Conservation (phyloP, 2,888 invertebrate species). For the Celastrina argiolus region DNA sequence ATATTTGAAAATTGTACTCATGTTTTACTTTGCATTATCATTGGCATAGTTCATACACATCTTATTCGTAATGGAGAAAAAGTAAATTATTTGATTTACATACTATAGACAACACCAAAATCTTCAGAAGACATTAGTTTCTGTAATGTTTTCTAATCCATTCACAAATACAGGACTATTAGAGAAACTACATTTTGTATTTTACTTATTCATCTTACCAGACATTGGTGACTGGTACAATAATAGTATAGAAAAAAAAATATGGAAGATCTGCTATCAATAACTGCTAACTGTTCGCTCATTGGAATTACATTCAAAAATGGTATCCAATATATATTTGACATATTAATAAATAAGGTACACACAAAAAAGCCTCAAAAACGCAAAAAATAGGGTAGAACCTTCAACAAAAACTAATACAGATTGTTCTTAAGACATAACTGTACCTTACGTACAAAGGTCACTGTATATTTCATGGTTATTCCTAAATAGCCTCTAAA, state of each 20-base stretch:
- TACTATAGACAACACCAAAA: background rate
- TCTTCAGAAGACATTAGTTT: background rate
- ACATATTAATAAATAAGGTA: background rate
- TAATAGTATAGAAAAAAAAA: background rate
- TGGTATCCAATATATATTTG: background rate
- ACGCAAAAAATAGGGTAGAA: background rate
- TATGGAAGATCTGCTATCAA: background rate
- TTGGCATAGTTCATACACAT: conserved; percentile 16
- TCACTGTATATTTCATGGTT: background rate
- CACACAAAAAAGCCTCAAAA: background rate
- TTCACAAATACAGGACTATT: background rate
- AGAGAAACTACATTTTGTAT: background rate
- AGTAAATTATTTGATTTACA: background rate
- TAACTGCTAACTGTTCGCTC: too few relatives aligned
- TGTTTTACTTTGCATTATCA: conserved; percentile 24
- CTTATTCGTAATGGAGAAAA: background rate
- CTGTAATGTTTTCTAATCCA: background rate
- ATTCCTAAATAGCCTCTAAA: background rate
- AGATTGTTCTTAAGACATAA: background rate
- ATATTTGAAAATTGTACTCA: conserved; percentile 22
- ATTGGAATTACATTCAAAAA: background rate
- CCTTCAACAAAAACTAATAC: background rate
- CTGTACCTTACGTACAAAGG: background rate
- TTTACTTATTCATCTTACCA: background rate
- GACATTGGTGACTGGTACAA: background rate